phyloP scores from a whole-genome alignment of 2,113 vertebrate genomes.

The Prunella fulvescens region DNA sequence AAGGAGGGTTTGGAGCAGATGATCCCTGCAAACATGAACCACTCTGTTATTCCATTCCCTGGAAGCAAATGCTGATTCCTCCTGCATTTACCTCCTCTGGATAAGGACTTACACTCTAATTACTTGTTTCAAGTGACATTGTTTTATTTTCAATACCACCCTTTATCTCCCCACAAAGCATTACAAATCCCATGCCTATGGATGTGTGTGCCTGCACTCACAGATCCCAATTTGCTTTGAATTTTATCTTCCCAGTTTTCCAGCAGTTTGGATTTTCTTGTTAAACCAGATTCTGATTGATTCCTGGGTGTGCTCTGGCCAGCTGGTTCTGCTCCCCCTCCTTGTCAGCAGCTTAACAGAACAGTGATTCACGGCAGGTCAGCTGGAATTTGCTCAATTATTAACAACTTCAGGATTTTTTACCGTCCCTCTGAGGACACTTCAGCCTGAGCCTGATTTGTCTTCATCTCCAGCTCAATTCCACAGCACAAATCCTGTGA shows the following conservation, averaged over 20 bases:
- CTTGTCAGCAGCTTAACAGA: not conserved
- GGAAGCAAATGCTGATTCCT: not conserved
- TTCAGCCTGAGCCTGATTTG: not conserved
- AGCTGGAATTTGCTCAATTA: not conserved
- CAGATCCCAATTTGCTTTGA: not conserved
- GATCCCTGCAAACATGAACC: not conserved
- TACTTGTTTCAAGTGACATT: not conserved
- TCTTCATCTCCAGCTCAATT: not conserved
- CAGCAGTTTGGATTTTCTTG: not conserved
- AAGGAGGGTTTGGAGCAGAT: not conserved
- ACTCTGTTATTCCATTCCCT: not conserved
- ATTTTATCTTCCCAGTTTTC: not conserved
- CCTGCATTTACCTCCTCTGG: not conserved
- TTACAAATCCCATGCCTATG: accelerated
- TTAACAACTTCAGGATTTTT: not conserved
- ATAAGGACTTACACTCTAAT: not conserved
- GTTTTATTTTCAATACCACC: not conserved
- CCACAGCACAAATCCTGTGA: not conserved
- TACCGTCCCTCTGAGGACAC: not conserved
- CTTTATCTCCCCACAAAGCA: not conserved
- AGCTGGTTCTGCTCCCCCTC: not conserved
- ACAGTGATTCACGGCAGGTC: not conserved
- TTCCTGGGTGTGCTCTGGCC: not conserved
- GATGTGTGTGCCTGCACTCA: accelerated
- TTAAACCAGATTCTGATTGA: not conserved